Percentiles rank a stretch among this genome's conserved stretches.
These are phyloP conservation scores for Luperina testacea DNA, from an alignment of 2,888 invertebrate species.

Conservation along the genomic window DNA sequence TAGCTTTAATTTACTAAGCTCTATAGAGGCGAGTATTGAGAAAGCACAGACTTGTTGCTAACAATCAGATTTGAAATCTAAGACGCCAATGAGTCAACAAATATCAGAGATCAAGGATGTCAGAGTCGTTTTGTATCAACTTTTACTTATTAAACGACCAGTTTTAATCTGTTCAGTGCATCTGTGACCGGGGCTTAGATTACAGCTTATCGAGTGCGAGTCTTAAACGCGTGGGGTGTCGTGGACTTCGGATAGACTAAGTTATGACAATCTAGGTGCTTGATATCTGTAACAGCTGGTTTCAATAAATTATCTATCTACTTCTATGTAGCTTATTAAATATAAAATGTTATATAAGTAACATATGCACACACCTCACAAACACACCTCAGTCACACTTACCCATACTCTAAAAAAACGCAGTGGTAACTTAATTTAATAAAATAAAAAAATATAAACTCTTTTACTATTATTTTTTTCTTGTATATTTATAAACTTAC, in stretches of 20 bases:
- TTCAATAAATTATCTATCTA: slow-evolving; percentile 20
- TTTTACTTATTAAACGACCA: slow-evolving; percentile 51
- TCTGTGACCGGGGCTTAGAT: slow-evolving; percentile 32
- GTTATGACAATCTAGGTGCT: slow-evolving; percentile 23
- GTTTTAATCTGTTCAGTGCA: slow-evolving; percentile 40
- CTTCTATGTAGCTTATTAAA: background rate
- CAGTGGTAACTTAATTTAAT: no score
- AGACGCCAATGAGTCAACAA: slow-evolving; percentile 60
- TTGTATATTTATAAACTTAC: no score
- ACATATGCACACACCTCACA: no score
- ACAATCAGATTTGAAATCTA: slow-evolving; percentile 58
- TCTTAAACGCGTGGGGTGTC: slow-evolving; percentile 41
- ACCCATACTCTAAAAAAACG: no score
- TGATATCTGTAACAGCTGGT: slow-evolving; percentile 24
- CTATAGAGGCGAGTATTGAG: slow-evolving; percentile 43
- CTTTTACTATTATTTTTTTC: no score
- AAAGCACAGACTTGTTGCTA: slow-evolving; percentile 50
- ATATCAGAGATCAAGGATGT: slow-evolving; percentile 61
- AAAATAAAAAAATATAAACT: no score
- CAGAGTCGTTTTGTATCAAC: slow-evolving; percentile 52
- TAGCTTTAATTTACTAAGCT: slow-evolving; percentile 28
- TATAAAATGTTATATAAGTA: background rate
- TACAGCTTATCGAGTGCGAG: slow-evolving; percentile 5
- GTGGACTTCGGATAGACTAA: slow-evolving; percentile 24
- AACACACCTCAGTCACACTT: no score